A percentile compares a stretch with the other conserved stretches of the same genome.
Evolutionary conservation across 2,888 invertebrate genomes (phyloP).

Genomic region (Drosophila flavopinicola): DNA sequence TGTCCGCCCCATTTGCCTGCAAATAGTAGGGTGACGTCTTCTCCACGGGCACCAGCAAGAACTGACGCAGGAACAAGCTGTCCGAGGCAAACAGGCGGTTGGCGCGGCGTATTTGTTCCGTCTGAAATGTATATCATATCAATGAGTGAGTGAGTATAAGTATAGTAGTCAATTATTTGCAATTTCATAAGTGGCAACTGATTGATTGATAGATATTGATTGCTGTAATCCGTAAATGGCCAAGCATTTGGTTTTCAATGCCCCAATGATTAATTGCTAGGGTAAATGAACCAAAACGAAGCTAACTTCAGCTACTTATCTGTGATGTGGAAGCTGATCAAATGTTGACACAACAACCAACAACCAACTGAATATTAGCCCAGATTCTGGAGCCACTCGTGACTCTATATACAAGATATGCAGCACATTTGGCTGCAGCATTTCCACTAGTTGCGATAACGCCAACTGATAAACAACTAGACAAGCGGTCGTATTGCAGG

Average conservation of each 20-base stretch:
- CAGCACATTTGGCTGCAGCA: constrained; percentile 55
- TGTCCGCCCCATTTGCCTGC: constrained; percentile 82
- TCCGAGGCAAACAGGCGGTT: constrained; percentile 97
- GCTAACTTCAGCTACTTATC: constrained; percentile 26
- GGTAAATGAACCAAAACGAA: constrained; percentile 7
- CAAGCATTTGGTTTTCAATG: constrained; percentile 7
- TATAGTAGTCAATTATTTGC: constrained; percentile 41
- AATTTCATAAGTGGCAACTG: constrained; percentile 39
- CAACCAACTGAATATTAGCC: constrained; percentile 12
- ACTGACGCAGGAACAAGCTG: constrained; percentile 95
- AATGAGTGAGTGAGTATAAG: not conserved
- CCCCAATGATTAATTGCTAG: constrained; percentile 22
- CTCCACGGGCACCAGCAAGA: constrained; percentile 92
- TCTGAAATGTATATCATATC: constrained; percentile 86
- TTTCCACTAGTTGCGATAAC: constrained; percentile 28
- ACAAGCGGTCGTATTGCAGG: constrained; percentile 38
- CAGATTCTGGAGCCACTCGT: constrained; percentile 22
- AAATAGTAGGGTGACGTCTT: constrained; percentile 88
- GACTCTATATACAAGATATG: constrained; percentile 52
- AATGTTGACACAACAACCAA: constrained; percentile 30
- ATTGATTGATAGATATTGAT: constrained; percentile 55
- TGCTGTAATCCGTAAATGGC: constrained; percentile 25
- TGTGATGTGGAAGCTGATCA: constrained; percentile 4
- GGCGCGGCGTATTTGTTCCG: constrained; percentile 95
- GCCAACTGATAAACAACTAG: constrained; percentile 43